phyloP scores from a whole-genome alignment of 2,113 vertebrate genomes.

The Vombatus ursinus region DNA sequence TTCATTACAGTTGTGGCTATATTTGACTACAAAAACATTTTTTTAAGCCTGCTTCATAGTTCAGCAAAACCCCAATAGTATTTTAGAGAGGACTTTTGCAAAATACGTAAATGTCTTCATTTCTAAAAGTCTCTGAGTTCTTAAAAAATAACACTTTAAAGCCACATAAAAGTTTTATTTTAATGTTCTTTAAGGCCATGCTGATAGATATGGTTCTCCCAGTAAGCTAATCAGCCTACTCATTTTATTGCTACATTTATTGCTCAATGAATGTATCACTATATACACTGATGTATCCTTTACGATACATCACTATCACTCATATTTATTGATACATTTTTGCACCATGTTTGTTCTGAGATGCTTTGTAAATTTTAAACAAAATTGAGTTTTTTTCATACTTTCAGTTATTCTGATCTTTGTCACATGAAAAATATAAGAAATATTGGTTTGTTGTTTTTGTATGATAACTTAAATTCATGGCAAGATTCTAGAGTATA shows the following conservation, averaged over 20 bases:
- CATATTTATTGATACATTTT: neutral
- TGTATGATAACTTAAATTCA: slow-evolving; percentile 37
- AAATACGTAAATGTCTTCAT: neutral
- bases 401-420: slow-evolving; percentile 44
- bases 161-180: neutral
- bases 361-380: slow-evolving; percentile 9
- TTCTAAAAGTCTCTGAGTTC: neutral
- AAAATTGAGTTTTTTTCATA: slow-evolving; percentile 36
- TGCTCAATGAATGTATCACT: too few relatives aligned
- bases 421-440: slow-evolving; percentile 23
- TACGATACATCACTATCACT: too few relatives aligned
- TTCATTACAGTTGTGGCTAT: neutral
- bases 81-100: neutral
- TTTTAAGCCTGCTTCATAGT: neutral
- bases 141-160: neutral
- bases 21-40: neutral
- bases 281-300: too few relatives aligned
- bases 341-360: slow-evolving; percentile 28
- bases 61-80: neutral
- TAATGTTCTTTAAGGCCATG: neutral
- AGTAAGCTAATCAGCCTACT: neutral
- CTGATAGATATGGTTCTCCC: neutral
- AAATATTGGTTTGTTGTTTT: slow-evolving; percentile 29
- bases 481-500: slow-evolving; percentile 9
- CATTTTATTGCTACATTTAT: slow-evolving; percentile 32